Percentiles rank a stretch among this genome's conserved stretches.
These are phyloP conservation scores for Penaeus japonicus DNA, from an alignment of 1,140 invertebrate genomes.

Conservation along the genomic window DNA sequence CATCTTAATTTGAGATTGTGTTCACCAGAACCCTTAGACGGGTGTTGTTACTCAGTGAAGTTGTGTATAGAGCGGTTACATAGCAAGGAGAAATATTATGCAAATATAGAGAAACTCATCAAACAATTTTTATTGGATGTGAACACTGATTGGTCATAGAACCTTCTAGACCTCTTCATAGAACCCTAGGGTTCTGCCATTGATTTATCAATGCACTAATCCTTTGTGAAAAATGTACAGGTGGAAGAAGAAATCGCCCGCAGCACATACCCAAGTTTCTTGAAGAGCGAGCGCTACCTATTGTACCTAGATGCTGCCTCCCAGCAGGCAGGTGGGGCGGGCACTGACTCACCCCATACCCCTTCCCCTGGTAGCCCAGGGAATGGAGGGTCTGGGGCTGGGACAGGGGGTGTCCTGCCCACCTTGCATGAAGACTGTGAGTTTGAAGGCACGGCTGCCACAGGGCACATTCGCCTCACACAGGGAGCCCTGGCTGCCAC, in stretches of 20 bases:
- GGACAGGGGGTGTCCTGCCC: conserved; percentile 24
- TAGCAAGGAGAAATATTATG: no score
- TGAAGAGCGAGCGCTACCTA: conserved; percentile 45
- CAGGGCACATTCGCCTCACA: conserved; percentile 36
- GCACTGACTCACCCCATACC: conserved; percentile 28
- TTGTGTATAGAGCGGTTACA: no score
- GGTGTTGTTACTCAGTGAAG: no score
- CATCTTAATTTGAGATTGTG: no score
- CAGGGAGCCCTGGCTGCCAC: conserved; percentile 44
- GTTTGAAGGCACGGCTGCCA: conserved; percentile 18
- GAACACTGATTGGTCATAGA: no score
- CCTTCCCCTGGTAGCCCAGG: conserved; percentile 35
- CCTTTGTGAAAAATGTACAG: not conserved
- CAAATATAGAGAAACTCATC: no score
- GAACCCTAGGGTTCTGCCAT: no score
- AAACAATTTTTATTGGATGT: no score
- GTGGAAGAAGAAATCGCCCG: conserved; percentile 46
- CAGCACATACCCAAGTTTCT: conserved; percentile 46
- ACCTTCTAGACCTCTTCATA: no score
- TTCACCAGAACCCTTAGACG: no score
- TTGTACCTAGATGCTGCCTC: conserved; percentile 24
- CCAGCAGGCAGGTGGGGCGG: conserved; percentile 15
- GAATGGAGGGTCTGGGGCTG: not conserved
- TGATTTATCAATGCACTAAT: no score
- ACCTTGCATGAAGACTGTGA: conserved; percentile 49